Base-by-base conservation (phyloP, 2,888 invertebrate genomes). In the Erebia palarica region DNA sequence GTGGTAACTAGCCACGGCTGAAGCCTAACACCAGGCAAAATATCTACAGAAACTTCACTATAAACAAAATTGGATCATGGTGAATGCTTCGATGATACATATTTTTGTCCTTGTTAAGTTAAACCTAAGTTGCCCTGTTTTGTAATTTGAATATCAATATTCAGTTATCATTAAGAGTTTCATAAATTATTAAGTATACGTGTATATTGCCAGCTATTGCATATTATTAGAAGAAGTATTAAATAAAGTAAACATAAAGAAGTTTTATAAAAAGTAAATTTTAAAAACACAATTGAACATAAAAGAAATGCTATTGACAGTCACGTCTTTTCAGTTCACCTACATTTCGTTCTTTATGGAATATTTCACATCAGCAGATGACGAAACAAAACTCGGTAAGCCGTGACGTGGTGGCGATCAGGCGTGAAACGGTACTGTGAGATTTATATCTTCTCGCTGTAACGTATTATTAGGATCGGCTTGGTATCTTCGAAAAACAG, bases 301-400 rank as follows among this genome's bases (percentile, higher is more conserved):
- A 16, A 9, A 51, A 65, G 27, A 59, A 49, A 21, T 57, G 44
- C 14, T 67, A 49, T 67, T 49, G 49, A 49, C 16, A 59, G 59
- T 67, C 67, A 67, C 67, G 47, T 67, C 58, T 59, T 67, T 49
- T 36, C 27, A 67, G 49, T 67, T 67, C 67, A 67, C 67, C 67
- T 59, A 67, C 59, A 61, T 55, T 55, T 55, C 18, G 13, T 68
- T 64, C 21, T 44, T 75, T 71, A 71, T 70, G 60, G 74, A 70
- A 70, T 71, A 70, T 77, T 76, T 76, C 76, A 72, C 75, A 70
- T 76, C 75, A 76, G 75, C 75, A 77, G 74, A 83, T 86, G 82
- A 83, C 82, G 86, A 87, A 84, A 86, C 82, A 81, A 79, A 83
- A 85, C 77, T 78, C 87, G 86, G 82, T 84, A 84, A 84, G 83